Conservation (phyloP, 2,888 invertebrate genomes). For the Chrysomela aeneicollis region DNA sequence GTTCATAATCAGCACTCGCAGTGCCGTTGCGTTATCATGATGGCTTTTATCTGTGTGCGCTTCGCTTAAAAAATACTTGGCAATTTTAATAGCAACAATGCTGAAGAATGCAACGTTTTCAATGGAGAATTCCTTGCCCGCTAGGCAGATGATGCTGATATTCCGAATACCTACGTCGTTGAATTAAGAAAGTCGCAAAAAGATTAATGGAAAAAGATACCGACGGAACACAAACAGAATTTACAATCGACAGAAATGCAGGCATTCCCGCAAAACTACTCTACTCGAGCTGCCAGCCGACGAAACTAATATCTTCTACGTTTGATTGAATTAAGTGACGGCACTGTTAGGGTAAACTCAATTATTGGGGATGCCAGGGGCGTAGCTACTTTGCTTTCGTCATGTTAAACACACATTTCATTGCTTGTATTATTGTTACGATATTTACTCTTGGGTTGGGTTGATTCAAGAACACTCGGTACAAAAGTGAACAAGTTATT, state of each 20-base stretch:
- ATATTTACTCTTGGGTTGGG: too few species aligned
- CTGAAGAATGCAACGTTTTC: background rate
- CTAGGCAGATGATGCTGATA: background rate
- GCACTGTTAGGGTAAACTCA: constrained; percentile 34
- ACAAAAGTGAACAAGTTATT: too few species aligned
- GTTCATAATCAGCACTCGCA: too few species aligned
- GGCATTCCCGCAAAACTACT: background rate
- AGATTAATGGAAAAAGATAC: background rate
- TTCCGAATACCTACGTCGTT: background rate
- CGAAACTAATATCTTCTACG: background rate
- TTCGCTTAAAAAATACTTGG: too few species aligned
- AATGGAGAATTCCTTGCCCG: background rate
- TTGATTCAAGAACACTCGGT: too few species aligned
- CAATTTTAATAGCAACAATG: background rate
- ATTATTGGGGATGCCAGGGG: constrained; percentile 39
- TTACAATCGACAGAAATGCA: constrained; percentile 2
- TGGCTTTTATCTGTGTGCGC: too few species aligned
- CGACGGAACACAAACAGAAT: background rate
- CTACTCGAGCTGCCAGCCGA: background rate
- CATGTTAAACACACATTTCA: too few species aligned
- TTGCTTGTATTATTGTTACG: too few species aligned
- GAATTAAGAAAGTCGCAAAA: background rate
- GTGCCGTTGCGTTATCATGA: too few species aligned
- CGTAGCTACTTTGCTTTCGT: constrained; percentile 17
- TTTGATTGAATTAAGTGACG: constrained; percentile 22